phyloP scores from a whole-genome alignment of 2,797 vertebrate species.

The Oryzias dopingdopingensis region DNA sequence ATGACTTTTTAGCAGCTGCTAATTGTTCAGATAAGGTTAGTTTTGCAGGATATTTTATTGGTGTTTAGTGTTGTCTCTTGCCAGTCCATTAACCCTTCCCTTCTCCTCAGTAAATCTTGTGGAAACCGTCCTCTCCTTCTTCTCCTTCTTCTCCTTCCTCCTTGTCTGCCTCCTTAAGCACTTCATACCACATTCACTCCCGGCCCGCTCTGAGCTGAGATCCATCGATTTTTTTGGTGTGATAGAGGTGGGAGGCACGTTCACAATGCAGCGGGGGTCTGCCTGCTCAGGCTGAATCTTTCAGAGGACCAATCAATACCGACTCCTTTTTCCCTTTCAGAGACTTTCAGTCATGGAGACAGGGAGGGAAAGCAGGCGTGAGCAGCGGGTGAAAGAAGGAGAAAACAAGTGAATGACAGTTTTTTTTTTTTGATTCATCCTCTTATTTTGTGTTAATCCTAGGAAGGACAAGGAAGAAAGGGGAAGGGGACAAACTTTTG shows the following conservation, averaged over 20 bases:
- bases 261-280: slow-evolving; percentile 69
- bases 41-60: not conserved
- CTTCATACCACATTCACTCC: slow-evolving; percentile 32
- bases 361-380: slow-evolving; percentile 54
- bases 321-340: slow-evolving; percentile 72
- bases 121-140: slow-evolving; percentile 40
- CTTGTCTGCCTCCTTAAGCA: slow-evolving; percentile 38
- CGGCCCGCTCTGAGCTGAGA: slow-evolving; percentile 28
- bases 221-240: slow-evolving; percentile 64
- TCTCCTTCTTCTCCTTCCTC: slow-evolving; percentile 31
- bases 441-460: slow-evolving; percentile 31
- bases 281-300: slow-evolving; percentile 68
- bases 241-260: slow-evolving; percentile 63
- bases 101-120: slow-evolving; percentile 42
- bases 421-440: slow-evolving; percentile 15
- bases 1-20: not conserved
- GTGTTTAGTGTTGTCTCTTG: slow-evolving; percentile 7
- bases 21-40: not conserved
- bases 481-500: not conserved
- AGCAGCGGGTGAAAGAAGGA: slow-evolving; percentile 29
- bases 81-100: slow-evolving; percentile 50
- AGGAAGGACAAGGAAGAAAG: slow-evolving; percentile 1
- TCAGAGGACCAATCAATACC: slow-evolving; percentile 74
- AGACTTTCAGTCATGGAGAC: slow-evolving; percentile 71
- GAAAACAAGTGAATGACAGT: slow-evolving; percentile 39